Evolutionary conservation across 2,888 invertebrate species (phyloP).

Genomic region (Prosopocoilus inquinatus): DNA sequence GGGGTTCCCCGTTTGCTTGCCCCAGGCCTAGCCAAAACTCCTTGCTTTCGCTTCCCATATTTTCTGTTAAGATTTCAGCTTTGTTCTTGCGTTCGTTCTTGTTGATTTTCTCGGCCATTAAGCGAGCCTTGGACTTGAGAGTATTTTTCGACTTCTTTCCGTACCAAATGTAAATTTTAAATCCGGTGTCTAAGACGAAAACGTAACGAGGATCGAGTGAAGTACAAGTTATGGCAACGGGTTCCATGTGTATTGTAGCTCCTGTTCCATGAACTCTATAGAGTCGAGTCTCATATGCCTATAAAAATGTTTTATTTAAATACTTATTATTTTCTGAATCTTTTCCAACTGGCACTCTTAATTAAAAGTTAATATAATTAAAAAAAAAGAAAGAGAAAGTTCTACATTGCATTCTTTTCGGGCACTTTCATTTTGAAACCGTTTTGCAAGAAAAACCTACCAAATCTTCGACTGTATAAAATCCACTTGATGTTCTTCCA

Average conservation of each 20-base stretch:
- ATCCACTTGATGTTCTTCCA: conserved; percentile 95
- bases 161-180: conserved; percentile 87
- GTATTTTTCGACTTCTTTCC: conserved; percentile 86
- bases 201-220: conserved; percentile 90
- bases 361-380: too few relatives aligned
- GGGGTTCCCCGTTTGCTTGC: conserved; percentile 55
- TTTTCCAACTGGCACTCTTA: too few relatives aligned
- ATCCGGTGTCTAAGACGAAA: conserved; percentile 86
- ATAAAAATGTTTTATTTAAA: conserved; percentile 22
- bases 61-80: conserved; percentile 83
- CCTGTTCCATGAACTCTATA: conserved; percentile 90
- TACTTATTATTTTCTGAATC: too few relatives aligned
- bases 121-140: conserved; percentile 79
- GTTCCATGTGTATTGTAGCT: conserved; percentile 83
- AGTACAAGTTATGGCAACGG: conserved; percentile 67
- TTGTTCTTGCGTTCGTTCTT: conserved; percentile 97
- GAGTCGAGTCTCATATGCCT: conserved; percentile 80
- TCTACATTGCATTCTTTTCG: too few relatives aligned
- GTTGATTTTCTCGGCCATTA: conserved; percentile 97
- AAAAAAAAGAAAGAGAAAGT: too few relatives aligned
- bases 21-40: conserved; percentile 83
- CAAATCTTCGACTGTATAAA: conserved; percentile 93
- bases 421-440: not conserved
- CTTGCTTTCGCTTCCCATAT: conserved; percentile 76
- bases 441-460: conserved; percentile 48